Conservation (phyloP, 2,797 vertebrate species). For the Delichon dasypus region DNA sequence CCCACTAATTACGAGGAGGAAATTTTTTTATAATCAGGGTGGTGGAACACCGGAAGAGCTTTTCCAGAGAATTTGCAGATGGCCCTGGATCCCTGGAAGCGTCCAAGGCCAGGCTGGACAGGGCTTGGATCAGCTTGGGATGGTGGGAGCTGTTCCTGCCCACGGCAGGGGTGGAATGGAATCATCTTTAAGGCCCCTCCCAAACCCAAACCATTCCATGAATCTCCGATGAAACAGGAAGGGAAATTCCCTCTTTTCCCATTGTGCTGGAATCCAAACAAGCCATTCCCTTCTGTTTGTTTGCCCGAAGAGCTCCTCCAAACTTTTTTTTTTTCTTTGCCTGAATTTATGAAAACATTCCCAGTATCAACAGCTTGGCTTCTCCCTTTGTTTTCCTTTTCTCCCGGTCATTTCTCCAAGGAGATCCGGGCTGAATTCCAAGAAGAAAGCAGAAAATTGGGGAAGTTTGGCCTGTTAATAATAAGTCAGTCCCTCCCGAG, state of each 20-base stretch:
- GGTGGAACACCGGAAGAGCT: no score
- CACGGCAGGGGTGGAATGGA: rapidly evolving
- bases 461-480: neutral
- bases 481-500: neutral
- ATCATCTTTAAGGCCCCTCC: neutral
- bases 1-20: no score
- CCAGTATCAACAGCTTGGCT: neutral
- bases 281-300: neutral
- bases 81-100: neutral
- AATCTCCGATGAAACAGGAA: neutral
- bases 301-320: neutral
- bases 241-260: neutral
- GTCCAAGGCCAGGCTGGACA: neutral
- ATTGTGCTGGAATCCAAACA: neutral
- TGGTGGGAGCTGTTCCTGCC: rapidly evolving
- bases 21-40: neutral
- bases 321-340: neutral
- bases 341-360: neutral
- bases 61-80: neutral
- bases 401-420: neutral
- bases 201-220: neutral
- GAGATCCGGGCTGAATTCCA: neutral
- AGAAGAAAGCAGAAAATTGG: neutral
- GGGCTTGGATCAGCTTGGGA: neutral
- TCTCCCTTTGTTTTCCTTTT: neutral